phyloP scores from a whole-genome alignment of 2,888 invertebrate genomes.

The Pollenia labialis region DNA sequence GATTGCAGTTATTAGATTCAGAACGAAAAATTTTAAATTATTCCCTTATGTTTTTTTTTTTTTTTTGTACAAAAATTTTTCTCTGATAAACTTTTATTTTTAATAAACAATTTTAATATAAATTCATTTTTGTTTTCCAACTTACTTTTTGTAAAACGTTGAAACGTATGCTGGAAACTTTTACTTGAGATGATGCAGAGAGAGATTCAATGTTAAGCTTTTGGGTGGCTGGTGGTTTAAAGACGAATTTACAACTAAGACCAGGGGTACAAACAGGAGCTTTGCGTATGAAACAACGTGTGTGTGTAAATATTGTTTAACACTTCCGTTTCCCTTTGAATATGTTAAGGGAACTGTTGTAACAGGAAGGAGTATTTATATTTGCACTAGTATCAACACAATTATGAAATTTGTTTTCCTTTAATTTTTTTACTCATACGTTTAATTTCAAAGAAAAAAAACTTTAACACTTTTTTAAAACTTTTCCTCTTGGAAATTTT shows the following conservation, averaged over 20 bases:
- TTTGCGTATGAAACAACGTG: not conserved
- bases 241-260: not conserved
- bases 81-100: no score
- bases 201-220: constrained; percentile 4
- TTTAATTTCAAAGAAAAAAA: no score
- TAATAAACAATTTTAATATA: not conserved
- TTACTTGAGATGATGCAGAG: constrained; percentile 41
- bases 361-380: constrained; percentile 17
- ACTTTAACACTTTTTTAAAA: not conserved
- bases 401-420: constrained; percentile 26
- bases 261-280: not conserved
- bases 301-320: not conserved
- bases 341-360: not conserved
- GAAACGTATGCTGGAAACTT: constrained; percentile 76
- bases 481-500: not conserved
- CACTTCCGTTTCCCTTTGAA: constrained; percentile 51
- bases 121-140: constrained; percentile 12
- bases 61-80: no score
- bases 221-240: not conserved
- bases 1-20: no score
- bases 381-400: constrained; percentile 12
- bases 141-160: constrained; percentile 76
- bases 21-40: no score
- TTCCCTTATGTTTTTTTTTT: no score
- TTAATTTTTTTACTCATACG: not conserved